Evolutionary conservation across 2,113 vertebrate genomes (phyloP).

Genomic region (Podocnemis expansa): DNA sequence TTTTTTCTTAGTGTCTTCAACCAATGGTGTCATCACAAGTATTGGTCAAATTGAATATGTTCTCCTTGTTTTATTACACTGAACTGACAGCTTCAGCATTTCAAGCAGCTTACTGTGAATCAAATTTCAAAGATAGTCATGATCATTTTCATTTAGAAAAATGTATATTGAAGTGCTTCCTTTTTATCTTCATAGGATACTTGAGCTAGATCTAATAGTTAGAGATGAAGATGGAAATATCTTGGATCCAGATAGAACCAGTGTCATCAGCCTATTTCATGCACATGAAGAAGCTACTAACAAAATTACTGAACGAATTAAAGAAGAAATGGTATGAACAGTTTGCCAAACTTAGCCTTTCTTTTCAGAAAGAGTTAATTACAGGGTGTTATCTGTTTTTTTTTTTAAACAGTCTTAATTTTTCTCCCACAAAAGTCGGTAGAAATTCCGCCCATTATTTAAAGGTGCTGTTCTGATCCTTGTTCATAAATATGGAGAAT

Average conservation of each 20-base stretch:
- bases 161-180: not conserved
- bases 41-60: not conserved
- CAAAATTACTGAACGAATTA: constrained; percentile 94
- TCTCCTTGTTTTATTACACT: not conserved
- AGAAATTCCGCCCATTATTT: not conserved
- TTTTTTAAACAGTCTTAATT: not conserved
- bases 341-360: not conserved
- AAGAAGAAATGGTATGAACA: constrained; percentile 90
- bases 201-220: constrained; percentile 93
- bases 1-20: not conserved
- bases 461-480: not conserved
- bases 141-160: not conserved
- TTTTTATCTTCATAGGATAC: constrained; percentile 81
- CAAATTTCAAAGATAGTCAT: not conserved
- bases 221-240: constrained; percentile 95
- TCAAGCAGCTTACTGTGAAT: not conserved
- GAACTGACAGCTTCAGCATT: not conserved
- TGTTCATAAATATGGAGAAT: not conserved
- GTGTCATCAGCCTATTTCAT: constrained; percentile 93
- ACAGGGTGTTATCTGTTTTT: no score
- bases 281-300: constrained; percentile 91
- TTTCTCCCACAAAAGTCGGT: not conserved
- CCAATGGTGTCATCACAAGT: not conserved
- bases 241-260: constrained; percentile 92
- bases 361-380: not conserved